Percentiles rank a stretch among this genome's conserved stretches.
phyloP scores from a whole-genome alignment of 2,113 vertebrate species.

The Perccottus glenii region DNA sequence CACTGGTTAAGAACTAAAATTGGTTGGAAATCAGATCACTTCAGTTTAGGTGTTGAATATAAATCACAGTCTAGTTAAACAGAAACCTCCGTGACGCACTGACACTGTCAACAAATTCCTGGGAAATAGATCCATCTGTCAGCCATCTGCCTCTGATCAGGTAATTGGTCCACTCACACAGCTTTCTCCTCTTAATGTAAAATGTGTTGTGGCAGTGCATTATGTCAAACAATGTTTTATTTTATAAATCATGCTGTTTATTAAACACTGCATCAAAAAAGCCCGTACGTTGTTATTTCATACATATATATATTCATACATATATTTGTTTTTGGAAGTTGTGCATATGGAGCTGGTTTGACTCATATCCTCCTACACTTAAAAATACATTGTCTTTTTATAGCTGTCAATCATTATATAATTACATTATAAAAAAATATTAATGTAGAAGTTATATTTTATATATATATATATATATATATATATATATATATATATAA shows the following conservation, averaged over 20 bases:
- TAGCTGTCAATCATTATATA: too few species aligned
- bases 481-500: too few species aligned
- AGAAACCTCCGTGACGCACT: conserved; percentile 27
- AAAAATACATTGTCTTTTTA: too few species aligned
- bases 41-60: conserved; percentile 27
- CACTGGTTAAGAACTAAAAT: not conserved
- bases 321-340: not conserved
- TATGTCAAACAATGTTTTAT: conserved; percentile 11
- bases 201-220: conserved; percentile 3
- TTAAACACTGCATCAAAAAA: not conserved
- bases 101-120: conserved; percentile 37
- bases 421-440: too few species aligned
- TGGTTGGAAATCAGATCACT: conserved; percentile 25
- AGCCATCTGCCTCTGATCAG: conserved; percentile 56
- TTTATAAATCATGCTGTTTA: not conserved
- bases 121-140: conserved; percentile 56
- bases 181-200: conserved; percentile 20
- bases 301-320: too few species aligned
- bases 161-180: conserved; percentile 45
- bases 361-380: too few species aligned
- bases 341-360: too few species aligned
- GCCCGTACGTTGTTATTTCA: not conserved
- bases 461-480: too few species aligned
- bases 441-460: too few species aligned
- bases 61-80: conserved; percentile 28